Percentiles rank a stretch among this genome's conserved stretches.
phyloP scores from a whole-genome alignment of 2,113 vertebrate species.

The Varanus komodoensis region DNA sequence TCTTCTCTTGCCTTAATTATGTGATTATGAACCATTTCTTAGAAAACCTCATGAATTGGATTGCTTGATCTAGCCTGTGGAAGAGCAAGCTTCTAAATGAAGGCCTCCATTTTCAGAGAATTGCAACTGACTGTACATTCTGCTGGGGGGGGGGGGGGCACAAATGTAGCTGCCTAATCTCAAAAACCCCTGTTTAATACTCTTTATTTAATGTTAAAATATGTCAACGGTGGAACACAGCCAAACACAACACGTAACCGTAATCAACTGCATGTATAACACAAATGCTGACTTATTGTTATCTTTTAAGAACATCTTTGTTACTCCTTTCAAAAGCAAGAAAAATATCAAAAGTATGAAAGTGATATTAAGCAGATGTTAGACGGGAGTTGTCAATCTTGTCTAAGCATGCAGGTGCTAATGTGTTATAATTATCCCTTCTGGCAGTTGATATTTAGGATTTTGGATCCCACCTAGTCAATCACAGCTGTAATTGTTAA shows the following conservation, averaged over 20 bases:
- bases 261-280: slow-evolving; percentile 62
- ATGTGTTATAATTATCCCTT: slow-evolving; percentile 88
- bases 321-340: slow-evolving; percentile 72
- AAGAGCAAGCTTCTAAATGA: slow-evolving; percentile 40
- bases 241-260: slow-evolving; percentile 69
- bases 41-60: background rate
- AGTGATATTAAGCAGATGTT: slow-evolving; percentile 84
- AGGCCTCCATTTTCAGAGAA: slow-evolving; percentile 52
- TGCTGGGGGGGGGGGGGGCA: slow-evolving; percentile 43
- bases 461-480: slow-evolving; percentile 87
- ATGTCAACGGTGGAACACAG: slow-evolving; percentile 70
- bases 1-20: background rate
- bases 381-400: slow-evolving; percentile 83
- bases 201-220: slow-evolving; percentile 58
- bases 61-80: slow-evolving; percentile 39
- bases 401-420: slow-evolving; percentile 84
- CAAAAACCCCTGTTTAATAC: slow-evolving; percentile 39
- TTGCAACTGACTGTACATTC: slow-evolving; percentile 55
- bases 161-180: slow-evolving; percentile 59
- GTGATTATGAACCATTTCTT: slow-evolving; percentile 3
- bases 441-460: slow-evolving; percentile 85
- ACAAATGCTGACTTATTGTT: slow-evolving; percentile 75
- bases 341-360: slow-evolving; percentile 76
- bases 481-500: slow-evolving; percentile 86
- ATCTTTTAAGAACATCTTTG: slow-evolving; percentile 74